A percentile compares a stretch with the other conserved stretches of the same genome.
phyloP scores from a whole-genome alignment of 2,113 vertebrate genomes.

The Miniopterus natalensis region DNA sequence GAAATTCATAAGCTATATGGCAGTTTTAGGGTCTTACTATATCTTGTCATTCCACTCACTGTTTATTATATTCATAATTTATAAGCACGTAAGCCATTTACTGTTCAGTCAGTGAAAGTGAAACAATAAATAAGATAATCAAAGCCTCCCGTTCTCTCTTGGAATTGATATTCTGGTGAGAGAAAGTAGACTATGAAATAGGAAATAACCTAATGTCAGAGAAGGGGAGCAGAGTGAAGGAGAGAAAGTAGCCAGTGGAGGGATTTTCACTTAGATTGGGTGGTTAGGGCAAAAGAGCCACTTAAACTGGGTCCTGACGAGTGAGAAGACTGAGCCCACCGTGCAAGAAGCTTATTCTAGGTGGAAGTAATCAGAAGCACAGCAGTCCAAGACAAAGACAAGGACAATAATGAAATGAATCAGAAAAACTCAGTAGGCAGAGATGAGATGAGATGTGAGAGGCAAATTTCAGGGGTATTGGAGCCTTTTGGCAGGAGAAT shows the following conservation, averaged over 20 bases:
- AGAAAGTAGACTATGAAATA: neutral
- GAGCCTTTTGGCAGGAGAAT: neutral
- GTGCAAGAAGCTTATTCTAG: neutral
- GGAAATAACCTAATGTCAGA: neutral
- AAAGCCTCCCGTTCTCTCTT: neutral
- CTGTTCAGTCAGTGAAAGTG: neutral
- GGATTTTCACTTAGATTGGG: neutral
- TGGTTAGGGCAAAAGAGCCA: neutral
- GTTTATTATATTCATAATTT: slow-evolving; percentile 6
- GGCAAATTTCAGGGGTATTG: neutral
- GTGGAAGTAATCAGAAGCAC: neutral
- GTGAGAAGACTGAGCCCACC: neutral
- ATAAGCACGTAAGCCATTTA: neutral
- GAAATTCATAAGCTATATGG: neutral
- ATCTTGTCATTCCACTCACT: neutral
- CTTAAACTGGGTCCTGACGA: neutral
- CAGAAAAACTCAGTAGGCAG: neutral
- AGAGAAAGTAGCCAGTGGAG: neutral
- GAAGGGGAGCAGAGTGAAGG: neutral
- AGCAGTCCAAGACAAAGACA: neutral
- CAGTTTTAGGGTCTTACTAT: neutral
- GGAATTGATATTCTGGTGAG: neutral
- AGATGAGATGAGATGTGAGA: neutral
- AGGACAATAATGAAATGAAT: neutral
- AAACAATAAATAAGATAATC: neutral